Evolutionary conservation across 35 echinoderm and acorn worm species (phyloP).

Genomic region (Apostichopus californicus): DNA sequence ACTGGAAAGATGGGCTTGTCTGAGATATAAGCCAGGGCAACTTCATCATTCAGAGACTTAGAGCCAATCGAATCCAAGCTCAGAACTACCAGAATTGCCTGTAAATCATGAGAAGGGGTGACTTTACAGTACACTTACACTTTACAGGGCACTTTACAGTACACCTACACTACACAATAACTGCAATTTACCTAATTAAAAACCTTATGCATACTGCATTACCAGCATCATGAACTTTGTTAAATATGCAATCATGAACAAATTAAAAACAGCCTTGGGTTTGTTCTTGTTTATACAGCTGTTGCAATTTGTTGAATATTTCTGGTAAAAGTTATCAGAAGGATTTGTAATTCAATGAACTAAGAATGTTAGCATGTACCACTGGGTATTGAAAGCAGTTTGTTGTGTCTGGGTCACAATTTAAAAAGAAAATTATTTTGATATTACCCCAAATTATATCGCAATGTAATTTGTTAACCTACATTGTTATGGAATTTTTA

Average conservation of each 20-base stretch:
- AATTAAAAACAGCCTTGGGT: too few relatives aligned
- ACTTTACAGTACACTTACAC: not conserved
- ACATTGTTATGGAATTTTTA: too few relatives aligned
- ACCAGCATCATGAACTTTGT: not conserved
- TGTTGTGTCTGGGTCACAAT: too few relatives aligned
- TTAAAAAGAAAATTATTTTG: too few relatives aligned
- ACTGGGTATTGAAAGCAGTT: too few relatives aligned
- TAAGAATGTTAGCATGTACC: too few relatives aligned
- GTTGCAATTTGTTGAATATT: too few relatives aligned
- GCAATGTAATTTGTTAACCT: too few relatives aligned
- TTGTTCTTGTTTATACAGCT: too few relatives aligned
- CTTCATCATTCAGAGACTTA: slow-evolving; percentile 65
- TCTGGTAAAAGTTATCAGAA: too few relatives aligned
- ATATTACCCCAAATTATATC: too few relatives aligned
- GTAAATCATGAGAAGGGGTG: not conserved
- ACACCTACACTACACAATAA: not conserved
- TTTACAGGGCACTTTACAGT: not conserved
- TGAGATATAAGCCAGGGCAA: slow-evolving; percentile 88
- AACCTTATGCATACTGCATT: not conserved
- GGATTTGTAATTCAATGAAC: too few relatives aligned
- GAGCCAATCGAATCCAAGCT: slow-evolving; percentile 55
- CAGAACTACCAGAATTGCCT: slow-evolving; percentile 71
- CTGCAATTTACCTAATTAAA: not conserved
- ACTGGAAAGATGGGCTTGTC: slow-evolving; percentile 95
- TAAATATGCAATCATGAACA: not conserved